Base-by-base conservation (phyloP, 2,888 invertebrate species). In the Serripes groenlandicus region DNA sequence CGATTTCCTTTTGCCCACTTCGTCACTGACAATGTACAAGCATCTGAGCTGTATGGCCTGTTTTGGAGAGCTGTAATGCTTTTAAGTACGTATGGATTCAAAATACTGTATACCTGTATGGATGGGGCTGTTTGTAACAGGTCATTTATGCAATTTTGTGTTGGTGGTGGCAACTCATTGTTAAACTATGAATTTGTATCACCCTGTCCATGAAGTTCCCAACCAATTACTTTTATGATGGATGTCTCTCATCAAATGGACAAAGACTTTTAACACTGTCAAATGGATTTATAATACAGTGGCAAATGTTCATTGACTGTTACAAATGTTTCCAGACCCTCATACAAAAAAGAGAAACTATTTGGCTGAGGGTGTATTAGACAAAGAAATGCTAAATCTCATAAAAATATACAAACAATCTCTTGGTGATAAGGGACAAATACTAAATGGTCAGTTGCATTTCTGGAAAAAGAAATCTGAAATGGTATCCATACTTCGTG, bases 121-220 rank as follows among this genome's bases (percentile, higher is more conserved):
- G 83, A 86, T 72, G 81, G 86, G 15, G 83, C 86, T 18, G 69
- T 69, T 15, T 42, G 70, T 15, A 88, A 88, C 58, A 69, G 86
- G 28, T 62, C 5, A 11, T 73, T 76, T 28, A 21, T 81, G 35
- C 60, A 81, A 5, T 54, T 34, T 15, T 68, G 73, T 62, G 15
- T n/a, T n/a, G n/a, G n/a, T n/a, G n/a, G n/a, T n/a, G n/a, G n/a
- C n/a, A n/a, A n/a, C n/a, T n/a, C n/a, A n/a, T n/a, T n/a, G n/a
- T n/a, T n/a, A n/a, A n/a, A n/a, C n/a, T n/a, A n/a, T n/a, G n/a
- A 15, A 71, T 71, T 71, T 37, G 28, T 32, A 32, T 71, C 23
- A 35, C 54, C 71, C 18, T n/a, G 76, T 66, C 75, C 77, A 32
- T 83, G 58, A 52, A 71, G 52, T 23, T 37, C 64, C 21, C 7